Percentiles rank a stretch among this genome's conserved stretches.
These are phyloP conservation scores for Halichoerus grypus DNA, from an alignment of 2,113 vertebrate genomes.

Conservation along the genomic window DNA sequence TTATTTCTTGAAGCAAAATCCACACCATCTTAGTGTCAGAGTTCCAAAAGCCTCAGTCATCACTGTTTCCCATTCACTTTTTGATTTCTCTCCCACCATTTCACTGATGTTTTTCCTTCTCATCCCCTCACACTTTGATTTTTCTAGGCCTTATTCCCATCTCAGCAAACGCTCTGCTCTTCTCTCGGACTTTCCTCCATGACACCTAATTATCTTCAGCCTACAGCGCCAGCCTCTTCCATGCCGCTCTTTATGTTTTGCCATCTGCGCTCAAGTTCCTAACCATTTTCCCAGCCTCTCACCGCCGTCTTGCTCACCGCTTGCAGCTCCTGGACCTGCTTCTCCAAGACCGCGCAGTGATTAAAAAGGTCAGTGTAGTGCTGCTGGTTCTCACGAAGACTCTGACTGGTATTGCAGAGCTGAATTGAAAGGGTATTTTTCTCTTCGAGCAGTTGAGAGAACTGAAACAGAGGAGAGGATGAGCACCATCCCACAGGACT, in stretches of 20 bases:
- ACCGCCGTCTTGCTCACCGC: constrained; percentile 69
- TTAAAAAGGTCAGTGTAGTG: constrained; percentile 83
- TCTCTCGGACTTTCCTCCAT: not conserved
- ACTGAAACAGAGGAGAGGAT: constrained; percentile 78
- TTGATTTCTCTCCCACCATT: not conserved
- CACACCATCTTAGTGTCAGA: not conserved
- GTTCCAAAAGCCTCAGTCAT: not conserved
- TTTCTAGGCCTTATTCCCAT: not conserved
- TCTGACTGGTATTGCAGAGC: constrained; percentile 82
- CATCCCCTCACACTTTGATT: not conserved
- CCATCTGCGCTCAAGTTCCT: not conserved
- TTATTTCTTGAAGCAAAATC: constrained; percentile 28
- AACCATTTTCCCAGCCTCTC: not conserved
- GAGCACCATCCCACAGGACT: not conserved
- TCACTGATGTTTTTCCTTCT: not conserved
- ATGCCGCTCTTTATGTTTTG: not conserved
- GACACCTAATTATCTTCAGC: not conserved
- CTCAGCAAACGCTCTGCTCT: not conserved
- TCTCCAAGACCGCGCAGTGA: constrained; percentile 86
- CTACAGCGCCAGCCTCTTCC: not conserved
- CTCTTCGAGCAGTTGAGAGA: constrained; percentile 91
- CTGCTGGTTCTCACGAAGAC: constrained; percentile 84
- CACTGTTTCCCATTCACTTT: not conserved
- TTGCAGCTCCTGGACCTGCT: constrained; percentile 86
- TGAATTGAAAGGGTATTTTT: constrained; percentile 88